phyloP scores from a whole-genome alignment of 2,888 invertebrate genomes.

The Drosophila hawaiiensis region DNA sequence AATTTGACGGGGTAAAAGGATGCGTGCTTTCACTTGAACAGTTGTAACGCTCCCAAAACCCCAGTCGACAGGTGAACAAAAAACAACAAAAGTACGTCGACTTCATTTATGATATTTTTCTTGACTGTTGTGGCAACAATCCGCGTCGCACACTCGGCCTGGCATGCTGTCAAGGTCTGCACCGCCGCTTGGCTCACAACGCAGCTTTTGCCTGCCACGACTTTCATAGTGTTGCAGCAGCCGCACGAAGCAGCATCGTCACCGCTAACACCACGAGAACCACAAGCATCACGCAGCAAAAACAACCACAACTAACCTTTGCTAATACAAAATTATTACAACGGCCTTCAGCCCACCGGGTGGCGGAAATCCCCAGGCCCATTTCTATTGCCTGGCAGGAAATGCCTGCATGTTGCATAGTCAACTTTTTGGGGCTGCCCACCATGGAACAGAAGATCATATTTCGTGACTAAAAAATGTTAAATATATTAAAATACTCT shows the following conservation, averaged over 20 bases:
- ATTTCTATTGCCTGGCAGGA: constrained; percentile 36
- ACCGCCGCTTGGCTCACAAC: constrained; percentile 54
- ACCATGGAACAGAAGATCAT: constrained; percentile 14
- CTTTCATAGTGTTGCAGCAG: constrained; percentile 33
- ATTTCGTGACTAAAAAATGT: background rate
- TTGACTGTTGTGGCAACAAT: constrained; percentile 48
- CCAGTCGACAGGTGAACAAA: constrained; percentile 34
- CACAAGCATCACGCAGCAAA: constrained; percentile 17
- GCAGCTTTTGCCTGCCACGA: constrained; percentile 59
- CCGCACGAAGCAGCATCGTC: constrained; percentile 8
- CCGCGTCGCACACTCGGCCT: constrained; percentile 26
- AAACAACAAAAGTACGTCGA: constrained; percentile 44
- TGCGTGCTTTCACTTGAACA: constrained; percentile 36
- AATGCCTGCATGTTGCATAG: constrained; percentile 44
- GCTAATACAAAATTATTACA: constrained; percentile 70
- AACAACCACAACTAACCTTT: constrained; percentile 70
- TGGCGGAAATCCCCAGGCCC: constrained; percentile 14
- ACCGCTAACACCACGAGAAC: constrained; percentile 9
- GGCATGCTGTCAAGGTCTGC: constrained; percentile 55
- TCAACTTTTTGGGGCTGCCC: constrained; percentile 5
- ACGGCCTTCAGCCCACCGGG: constrained; percentile 64
- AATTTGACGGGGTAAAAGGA: constrained; percentile 35
- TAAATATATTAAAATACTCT: background rate
- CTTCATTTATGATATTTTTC: constrained; percentile 40
- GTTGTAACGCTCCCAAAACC: background rate